phyloP scores from a whole-genome alignment of 2,797 vertebrate genomes.

The Dendrocincla tyrannina region DNA sequence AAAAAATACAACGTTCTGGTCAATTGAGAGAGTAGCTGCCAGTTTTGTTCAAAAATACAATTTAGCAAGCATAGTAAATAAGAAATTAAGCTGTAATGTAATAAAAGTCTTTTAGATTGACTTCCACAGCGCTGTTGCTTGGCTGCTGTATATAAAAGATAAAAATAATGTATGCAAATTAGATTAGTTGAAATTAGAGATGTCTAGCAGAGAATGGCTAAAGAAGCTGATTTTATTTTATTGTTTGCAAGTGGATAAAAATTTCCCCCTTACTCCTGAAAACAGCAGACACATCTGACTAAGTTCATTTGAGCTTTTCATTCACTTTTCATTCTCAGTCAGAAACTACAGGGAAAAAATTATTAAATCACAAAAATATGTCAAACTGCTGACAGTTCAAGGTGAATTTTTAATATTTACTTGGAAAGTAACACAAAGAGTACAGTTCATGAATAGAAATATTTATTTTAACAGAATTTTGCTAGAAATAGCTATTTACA shows the following conservation, averaged over 20 bases:
- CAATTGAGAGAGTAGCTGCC: constrained; percentile 49
- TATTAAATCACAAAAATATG: not conserved
- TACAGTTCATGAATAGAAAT: not conserved
- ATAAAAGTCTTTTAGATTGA: constrained; percentile 53
- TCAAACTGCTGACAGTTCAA: not conserved
- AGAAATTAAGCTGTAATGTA: constrained; percentile 51
- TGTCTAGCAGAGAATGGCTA: constrained; percentile 46
- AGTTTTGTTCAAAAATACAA: constrained; percentile 60
- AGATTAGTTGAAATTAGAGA: constrained; percentile 60
- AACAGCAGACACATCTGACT: not conserved
- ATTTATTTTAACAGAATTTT: not conserved
- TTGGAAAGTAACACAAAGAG: not conserved
- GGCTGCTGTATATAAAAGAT: constrained; percentile 63
- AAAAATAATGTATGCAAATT: constrained; percentile 73
- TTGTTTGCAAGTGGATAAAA: constrained; percentile 47
- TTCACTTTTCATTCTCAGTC: not conserved
- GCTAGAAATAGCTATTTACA: not conserved
- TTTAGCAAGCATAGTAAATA: constrained; percentile 42
- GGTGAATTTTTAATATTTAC: not conserved
- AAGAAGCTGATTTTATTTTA: constrained; percentile 50
- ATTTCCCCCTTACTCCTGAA: constrained; percentile 10
- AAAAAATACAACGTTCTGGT: constrained; percentile 25
- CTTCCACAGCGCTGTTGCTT: not conserved
- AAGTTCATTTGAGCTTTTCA: not conserved
- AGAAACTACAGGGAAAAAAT: not conserved